Evolutionary conservation across 1,140 invertebrate species (phyloP).

Genomic region (Drosophila elegans): DNA sequence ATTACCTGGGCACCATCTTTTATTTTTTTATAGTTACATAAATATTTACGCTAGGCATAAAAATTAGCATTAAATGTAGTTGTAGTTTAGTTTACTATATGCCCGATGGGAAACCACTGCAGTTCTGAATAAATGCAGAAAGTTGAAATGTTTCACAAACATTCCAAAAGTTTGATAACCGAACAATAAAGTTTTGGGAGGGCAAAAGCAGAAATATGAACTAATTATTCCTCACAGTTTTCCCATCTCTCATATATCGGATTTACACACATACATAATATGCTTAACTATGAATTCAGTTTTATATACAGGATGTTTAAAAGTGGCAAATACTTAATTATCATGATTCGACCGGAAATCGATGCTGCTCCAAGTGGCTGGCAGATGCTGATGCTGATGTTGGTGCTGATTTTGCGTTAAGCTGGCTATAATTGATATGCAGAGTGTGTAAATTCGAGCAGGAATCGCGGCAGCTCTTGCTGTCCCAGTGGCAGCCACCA

Average conservation of each 20-base stretch:
- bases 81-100: conserved; percentile 47
- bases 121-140: not conserved
- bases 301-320: conserved; percentile 42
- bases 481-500: conserved; percentile 13
- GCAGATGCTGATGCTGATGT: conserved; percentile 2
- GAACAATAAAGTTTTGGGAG: not conserved
- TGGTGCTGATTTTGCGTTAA: conserved; percentile 7
- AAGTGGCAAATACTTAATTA: conserved; percentile 57
- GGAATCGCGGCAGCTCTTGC: conserved; percentile 5
- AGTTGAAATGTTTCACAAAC: conserved; percentile 3
- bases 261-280: conserved; percentile 22
- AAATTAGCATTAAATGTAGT: conserved; percentile 67
- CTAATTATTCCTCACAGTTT: conserved; percentile 1
- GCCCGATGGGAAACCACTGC: conserved; percentile 28
- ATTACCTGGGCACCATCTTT: conserved; percentile 32
- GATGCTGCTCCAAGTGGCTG: conserved; percentile 13
- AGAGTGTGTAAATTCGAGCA: conserved; percentile 50
- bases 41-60: conserved; percentile 74
- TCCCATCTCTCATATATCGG: conserved; percentile 9
- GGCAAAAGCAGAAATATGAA: not conserved
- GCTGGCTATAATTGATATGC: conserved; percentile 73
- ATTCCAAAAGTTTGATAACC: not conserved
- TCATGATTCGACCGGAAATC: conserved; percentile 44
- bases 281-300: conserved; percentile 42
- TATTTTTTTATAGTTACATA: conserved; percentile 53